Percentiles rank a stretch among this genome's conserved stretches.
phyloP scores from a whole-genome alignment of 2,888 invertebrate species.

The Diplazon laetatorius region DNA sequence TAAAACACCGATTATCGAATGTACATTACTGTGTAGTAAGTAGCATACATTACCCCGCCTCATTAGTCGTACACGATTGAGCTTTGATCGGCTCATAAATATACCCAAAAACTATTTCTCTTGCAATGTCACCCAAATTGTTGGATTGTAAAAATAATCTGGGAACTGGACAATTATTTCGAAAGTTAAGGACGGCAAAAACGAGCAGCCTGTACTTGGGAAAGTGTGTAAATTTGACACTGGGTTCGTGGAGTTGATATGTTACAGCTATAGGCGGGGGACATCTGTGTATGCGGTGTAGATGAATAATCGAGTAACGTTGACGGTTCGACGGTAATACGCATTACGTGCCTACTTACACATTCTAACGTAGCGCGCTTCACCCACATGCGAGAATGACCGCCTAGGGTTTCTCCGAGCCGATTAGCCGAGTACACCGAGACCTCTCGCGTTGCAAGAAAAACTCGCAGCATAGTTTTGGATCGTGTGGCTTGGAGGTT shows the following conservation, averaged over 20 bases:
- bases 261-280: conserved; percentile 10
- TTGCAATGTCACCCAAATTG: too few relatives aligned
- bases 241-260: neutral
- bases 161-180: too few relatives aligned
- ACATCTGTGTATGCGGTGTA: conserved; percentile 33
- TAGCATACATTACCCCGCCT: too few relatives aligned
- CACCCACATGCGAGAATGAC: conserved; percentile 23
- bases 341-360: conserved; percentile 23
- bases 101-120: too few relatives aligned
- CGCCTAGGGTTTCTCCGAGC: conserved; percentile 60
- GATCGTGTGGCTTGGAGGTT: neutral
- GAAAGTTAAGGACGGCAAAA: too few relatives aligned
- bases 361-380: conserved; percentile 20
- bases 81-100: too few relatives aligned
- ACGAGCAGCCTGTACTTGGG: too few relatives aligned
- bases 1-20: too few relatives aligned
- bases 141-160: too few relatives aligned
- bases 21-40: too few relatives aligned
- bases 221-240: too few relatives aligned
- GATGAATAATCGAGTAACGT: conserved; percentile 52
- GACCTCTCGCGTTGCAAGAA: conserved; percentile 31
- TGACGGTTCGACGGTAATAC: conserved; percentile 43
- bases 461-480: neutral
- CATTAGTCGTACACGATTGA: too few relatives aligned
- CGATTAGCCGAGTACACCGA: conserved; percentile 41